These are phyloP conservation scores for Graptemys geographica DNA, from an alignment of 2,797 vertebrate species.

Conservation along the genomic window DNA sequence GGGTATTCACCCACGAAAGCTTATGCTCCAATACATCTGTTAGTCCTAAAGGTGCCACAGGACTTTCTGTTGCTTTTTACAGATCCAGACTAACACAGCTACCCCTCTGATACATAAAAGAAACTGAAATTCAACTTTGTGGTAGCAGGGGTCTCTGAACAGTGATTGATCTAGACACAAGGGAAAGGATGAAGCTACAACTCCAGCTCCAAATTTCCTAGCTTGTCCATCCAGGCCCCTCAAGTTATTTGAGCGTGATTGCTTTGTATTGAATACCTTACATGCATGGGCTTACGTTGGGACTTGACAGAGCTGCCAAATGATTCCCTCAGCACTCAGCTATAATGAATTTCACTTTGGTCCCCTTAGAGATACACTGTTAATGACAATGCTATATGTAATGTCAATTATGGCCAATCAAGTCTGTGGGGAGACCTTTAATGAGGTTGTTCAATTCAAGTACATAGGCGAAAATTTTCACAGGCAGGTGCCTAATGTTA, in stretches of 20 bases:
- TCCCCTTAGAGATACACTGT: background rate
- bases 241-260: background rate
- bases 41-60: too few species aligned
- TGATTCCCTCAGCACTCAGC: background rate
- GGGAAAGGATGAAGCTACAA: background rate
- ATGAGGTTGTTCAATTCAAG: conserved; percentile 9
- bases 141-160: background rate
- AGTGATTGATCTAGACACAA: background rate
- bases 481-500: background rate
- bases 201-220: background rate
- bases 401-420: background rate
- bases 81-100: too few species aligned
- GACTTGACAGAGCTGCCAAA: background rate
- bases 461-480: background rate
- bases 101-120: background rate
- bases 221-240: background rate
- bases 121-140: background rate
- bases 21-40: too few species aligned
- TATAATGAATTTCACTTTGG: background rate
- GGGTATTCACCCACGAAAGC: too few species aligned
- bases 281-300: background rate
- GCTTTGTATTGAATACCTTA: background rate
- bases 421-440: background rate
- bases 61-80: too few species aligned
- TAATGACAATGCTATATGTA: background rate